Evolutionary conservation across 2,888 invertebrate species (phyloP).

Genomic region (Volucella inanis): DNA sequence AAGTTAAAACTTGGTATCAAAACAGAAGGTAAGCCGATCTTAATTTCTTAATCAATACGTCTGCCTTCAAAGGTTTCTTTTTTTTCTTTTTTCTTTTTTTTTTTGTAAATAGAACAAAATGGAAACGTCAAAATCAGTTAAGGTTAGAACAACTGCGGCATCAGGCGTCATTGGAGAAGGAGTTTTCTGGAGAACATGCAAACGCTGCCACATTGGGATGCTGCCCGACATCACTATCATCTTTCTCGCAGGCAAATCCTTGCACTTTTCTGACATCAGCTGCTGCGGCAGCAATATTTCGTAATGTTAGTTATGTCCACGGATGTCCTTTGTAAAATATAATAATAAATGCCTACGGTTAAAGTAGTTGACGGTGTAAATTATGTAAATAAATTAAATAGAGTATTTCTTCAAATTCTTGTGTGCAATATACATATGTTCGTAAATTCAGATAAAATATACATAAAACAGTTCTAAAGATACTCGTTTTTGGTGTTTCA

Average conservation of each 20-base stretch:
- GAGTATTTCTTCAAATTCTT: constrained; percentile 45
- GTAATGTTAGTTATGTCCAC: constrained; percentile 89
- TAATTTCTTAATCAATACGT: neutral
- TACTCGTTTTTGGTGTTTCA: neutral
- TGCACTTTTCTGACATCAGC: constrained; percentile 88
- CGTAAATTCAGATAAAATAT: constrained; percentile 44
- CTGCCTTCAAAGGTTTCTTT: no score
- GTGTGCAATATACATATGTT: constrained; percentile 70
- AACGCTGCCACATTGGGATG: constrained; percentile 79
- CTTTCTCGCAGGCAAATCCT: constrained; percentile 81
- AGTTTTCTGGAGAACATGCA: constrained; percentile 82
- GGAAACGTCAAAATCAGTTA: constrained; percentile 95
- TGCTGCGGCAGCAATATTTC: constrained; percentile 87
- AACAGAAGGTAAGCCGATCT: constrained; percentile 80
- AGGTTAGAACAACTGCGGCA: constrained; percentile 93
- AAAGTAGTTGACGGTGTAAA: constrained; percentile 52
- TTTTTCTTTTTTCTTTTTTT: neutral
- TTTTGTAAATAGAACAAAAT: constrained; percentile 88
- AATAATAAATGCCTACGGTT: neutral
- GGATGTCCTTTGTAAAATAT: constrained; percentile 87
- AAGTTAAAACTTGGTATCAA: constrained; percentile 96
- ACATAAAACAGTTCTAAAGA: constrained; percentile 21
- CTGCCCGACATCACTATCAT: constrained; percentile 81
- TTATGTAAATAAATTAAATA: constrained; percentile 51
- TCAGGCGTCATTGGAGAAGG: constrained; percentile 91